Base-by-base conservation (phyloP, 2,113 vertebrate genomes). In the Monopterus albus region DNA sequence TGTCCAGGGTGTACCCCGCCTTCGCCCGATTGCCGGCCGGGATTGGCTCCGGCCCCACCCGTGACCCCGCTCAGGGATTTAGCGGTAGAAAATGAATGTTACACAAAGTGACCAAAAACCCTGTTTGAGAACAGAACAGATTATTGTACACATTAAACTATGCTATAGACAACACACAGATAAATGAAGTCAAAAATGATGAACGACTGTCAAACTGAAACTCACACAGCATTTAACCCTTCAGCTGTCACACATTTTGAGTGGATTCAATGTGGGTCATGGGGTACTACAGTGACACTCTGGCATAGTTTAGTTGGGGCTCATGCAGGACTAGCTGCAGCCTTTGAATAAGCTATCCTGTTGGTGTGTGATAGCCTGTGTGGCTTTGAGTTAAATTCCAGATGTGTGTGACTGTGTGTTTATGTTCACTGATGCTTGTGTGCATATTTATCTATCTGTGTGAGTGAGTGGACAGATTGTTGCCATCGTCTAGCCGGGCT, bases 281-380 rank as follows among this genome's bases (percentile, higher is more conserved):
- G 39, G 40, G 52, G 45, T 5, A 23, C 55, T 58, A 33, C 29
- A 49, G 38, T 59, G 18, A 21, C 39, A 40, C 23, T 59, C 75
- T 65, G 60, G 8, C 11, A 18, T 18, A 43, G 36, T 53, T 26
- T 20, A 18, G 5, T 1, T 23, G 25, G 40, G 21, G 5, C 42
- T 73, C 65, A 71, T 49, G 28, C 36, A 63, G 64, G 39, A n/a
- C 55, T 78, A 81, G 71, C 60, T 80, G 79, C 74, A 62, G 66
- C 36, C 6, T 49, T 50, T 15, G 36, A 77, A 75, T 65, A 77
- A 73, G 5, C 11, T 1, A 20, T 28, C 23, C 46, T 29, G 52
- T 58, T 17, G 36, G 31, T 60, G 50, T 60, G 64, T 13, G 57
- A 53, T 15, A 10, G 58, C 7, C 26, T 46, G 33, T 7, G 40